phyloP scores from a whole-genome alignment of 2,113 vertebrate genomes.

The Elephas maximus region DNA sequence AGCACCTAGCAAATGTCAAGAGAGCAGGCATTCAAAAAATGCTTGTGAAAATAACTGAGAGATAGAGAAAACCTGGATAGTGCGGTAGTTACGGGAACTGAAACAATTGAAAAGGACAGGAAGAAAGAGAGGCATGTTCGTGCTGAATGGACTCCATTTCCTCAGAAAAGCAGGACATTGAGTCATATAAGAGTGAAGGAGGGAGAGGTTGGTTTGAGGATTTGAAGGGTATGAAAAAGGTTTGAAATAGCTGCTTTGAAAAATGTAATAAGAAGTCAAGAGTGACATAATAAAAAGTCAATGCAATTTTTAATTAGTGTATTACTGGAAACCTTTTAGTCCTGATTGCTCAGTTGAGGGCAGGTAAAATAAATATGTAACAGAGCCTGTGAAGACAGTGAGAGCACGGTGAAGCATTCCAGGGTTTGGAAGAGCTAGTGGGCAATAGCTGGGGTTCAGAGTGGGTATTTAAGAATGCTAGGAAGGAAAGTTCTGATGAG shows the following conservation, averaged over 20 bases:
- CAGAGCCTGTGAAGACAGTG: background rate
- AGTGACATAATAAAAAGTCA: background rate
- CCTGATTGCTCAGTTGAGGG: background rate
- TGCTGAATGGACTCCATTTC: background rate
- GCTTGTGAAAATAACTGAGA: background rate
- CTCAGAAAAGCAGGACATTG: background rate
- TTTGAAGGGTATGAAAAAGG: background rate
- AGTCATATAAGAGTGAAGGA: background rate
- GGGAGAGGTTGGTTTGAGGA: background rate
- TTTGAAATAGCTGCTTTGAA: background rate
- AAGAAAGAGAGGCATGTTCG: background rate
- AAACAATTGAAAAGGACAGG: background rate
- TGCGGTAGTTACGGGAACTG: background rate
- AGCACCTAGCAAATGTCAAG: background rate
- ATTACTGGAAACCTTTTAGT: background rate
- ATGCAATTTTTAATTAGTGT: conserved; percentile 13
- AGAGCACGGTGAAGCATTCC: background rate
- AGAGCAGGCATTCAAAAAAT: background rate
- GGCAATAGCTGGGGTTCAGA: background rate
- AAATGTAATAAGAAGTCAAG: background rate
- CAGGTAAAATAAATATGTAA: no score
- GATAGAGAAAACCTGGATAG: background rate
- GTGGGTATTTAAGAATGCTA: background rate
- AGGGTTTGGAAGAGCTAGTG: background rate
- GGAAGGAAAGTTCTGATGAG: background rate